phyloP scores from a whole-genome alignment of 2,888 invertebrate species.

The Adelphocoris suturalis region DNA sequence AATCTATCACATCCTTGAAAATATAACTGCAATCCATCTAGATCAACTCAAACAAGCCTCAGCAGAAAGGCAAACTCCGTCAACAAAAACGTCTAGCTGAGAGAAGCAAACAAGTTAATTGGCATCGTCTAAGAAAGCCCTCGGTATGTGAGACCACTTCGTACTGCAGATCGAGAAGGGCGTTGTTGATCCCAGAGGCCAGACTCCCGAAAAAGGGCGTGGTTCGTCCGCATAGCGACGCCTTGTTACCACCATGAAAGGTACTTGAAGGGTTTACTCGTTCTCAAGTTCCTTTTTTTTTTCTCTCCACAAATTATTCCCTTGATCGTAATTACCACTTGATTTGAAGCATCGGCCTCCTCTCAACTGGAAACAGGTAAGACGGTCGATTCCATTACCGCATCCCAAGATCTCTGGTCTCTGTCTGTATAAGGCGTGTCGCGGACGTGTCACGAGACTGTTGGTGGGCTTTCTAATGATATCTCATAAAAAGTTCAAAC shows the following conservation, averaged over 20 bases:
- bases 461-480: constrained; percentile 34
- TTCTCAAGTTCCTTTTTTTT: background rate
- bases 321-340: constrained; percentile 26
- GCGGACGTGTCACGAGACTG: constrained; percentile 7
- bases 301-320: background rate
- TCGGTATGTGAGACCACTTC: background rate
- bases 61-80: too few relatives aligned
- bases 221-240: constrained; percentile 45
- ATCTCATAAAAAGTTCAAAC: background rate
- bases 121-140: constrained; percentile 23
- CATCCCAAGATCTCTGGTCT: background rate
- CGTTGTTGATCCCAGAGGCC: too few relatives aligned
- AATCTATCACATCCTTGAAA: too few relatives aligned
- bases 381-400: constrained; percentile 17
- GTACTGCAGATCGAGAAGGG: background rate
- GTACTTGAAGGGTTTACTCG: constrained; percentile 9
- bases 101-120: constrained; percentile 26
- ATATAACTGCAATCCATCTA: too few relatives aligned
- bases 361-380: too few relatives aligned
- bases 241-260: constrained; percentile 8
- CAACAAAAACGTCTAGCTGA: too few relatives aligned
- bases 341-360: constrained; percentile 20
- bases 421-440: background rate
- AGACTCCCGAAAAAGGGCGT: constrained; percentile 47
- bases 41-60: too few relatives aligned